These are phyloP conservation scores for Amphipyra berbera DNA, from an alignment of 2,888 invertebrate species.

Conservation along the genomic window DNA sequence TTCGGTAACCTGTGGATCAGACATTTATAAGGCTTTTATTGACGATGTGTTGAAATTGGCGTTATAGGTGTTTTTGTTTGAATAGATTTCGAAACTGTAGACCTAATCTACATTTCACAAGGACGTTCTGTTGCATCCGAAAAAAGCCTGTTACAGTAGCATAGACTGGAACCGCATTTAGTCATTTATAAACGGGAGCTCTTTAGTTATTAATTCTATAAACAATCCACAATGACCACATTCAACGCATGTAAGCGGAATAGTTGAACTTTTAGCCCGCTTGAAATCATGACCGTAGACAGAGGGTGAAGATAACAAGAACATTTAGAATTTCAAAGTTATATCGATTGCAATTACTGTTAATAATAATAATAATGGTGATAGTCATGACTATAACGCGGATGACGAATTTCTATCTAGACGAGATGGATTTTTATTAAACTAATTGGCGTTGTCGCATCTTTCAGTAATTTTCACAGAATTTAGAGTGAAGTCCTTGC, in stretches of 20 bases:
- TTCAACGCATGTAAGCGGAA: neutral
- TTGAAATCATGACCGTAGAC: neutral
- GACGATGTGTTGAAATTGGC: neutral
- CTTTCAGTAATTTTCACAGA: constrained; percentile 2
- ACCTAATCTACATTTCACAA: neutral
- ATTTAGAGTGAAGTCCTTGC: neutral
- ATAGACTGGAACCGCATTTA: neutral
- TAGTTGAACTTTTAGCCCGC: constrained; percentile 17
- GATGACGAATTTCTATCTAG: constrained; percentile 6
- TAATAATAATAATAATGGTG: constrained; percentile 3
- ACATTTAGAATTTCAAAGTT: constrained; percentile 41
- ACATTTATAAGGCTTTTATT: constrained; percentile 4
- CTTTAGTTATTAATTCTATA: constrained; percentile 18
- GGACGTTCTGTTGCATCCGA: neutral
- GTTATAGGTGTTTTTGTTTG: neutral
- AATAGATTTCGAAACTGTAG: neutral
- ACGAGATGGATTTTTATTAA: neutral
- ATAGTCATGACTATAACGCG: constrained; percentile 31
- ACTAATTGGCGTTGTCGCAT: constrained; percentile 15
- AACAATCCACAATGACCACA: neutral
- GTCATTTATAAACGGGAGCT: neutral
- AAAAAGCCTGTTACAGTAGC: neutral
- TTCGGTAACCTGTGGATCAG: constrained; percentile 31
- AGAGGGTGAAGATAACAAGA: neutral
- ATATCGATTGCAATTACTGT: constrained; percentile 34